These are phyloP conservation scores for Epistrophe eligans DNA, from an alignment of 2,888 invertebrate genomes.

Conservation along the genomic window DNA sequence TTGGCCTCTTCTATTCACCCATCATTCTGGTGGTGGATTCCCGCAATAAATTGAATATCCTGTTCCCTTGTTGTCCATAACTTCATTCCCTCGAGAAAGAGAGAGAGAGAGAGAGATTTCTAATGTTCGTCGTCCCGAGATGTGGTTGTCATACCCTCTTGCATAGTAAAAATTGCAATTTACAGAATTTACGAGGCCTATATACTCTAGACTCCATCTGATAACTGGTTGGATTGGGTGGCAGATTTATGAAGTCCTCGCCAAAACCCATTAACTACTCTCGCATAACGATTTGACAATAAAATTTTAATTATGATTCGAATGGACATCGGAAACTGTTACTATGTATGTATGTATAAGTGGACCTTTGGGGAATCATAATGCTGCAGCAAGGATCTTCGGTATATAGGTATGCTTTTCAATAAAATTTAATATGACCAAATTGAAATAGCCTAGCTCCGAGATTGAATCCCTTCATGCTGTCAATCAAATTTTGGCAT, in stretches of 20 bases:
- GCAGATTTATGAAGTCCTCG: conserved; percentile 70
- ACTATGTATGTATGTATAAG: conserved; percentile 5
- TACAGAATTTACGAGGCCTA: conserved; percentile 62
- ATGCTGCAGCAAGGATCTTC: background rate
- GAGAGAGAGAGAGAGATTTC: conserved; percentile 2
- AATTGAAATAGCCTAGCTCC: conserved; percentile 38
- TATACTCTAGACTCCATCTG: conserved; percentile 28
- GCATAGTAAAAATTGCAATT: conserved; percentile 65
- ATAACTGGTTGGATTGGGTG: conserved; percentile 57
- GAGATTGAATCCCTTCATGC: conserved; percentile 18
- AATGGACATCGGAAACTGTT: conserved; percentile 54
- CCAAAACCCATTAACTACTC: conserved; percentile 70
- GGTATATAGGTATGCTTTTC: conserved; percentile 30
- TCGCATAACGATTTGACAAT: conserved; percentile 66
- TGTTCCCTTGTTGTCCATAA: conserved; percentile 55
- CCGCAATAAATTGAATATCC: conserved; percentile 71
- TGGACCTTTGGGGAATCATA: background rate
- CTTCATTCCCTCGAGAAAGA: background rate
- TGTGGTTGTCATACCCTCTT: background rate
- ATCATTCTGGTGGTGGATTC: conserved; percentile 21
- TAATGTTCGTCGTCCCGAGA: background rate
- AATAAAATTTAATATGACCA: conserved; percentile 70
- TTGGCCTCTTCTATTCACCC: background rate
- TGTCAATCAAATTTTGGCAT: conserved; percentile 65
- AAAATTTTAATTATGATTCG: conserved; percentile 71